Conservation (phyloP, 2,888 invertebrate species). For the Ditula angustiorana region DNA sequence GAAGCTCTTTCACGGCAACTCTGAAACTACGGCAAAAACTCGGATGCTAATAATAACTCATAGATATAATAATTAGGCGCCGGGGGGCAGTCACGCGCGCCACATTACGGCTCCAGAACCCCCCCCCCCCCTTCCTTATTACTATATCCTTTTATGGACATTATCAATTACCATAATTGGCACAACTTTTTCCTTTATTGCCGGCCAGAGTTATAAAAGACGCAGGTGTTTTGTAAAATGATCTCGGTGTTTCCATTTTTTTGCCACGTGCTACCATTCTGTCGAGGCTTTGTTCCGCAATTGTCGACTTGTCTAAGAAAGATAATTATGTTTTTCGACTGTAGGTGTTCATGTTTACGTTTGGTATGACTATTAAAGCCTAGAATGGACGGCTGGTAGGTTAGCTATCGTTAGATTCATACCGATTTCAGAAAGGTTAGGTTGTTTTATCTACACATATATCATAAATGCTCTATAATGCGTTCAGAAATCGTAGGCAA, state of each 20-base stretch:
- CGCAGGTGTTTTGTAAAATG: constrained; percentile 40
- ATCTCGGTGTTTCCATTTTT: constrained; percentile 34
- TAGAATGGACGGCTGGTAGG: no score
- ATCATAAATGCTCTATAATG: no score
- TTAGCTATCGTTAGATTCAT: no score
- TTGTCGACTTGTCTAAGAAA: no score
- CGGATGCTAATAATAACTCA: constrained; percentile 27
- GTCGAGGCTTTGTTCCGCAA: no score
- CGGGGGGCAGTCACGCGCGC: constrained; percentile 47
- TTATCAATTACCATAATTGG: constrained; percentile 47
- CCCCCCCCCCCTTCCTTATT: constrained; percentile 32
- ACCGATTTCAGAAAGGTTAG: no score
- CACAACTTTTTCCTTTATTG: constrained; percentile 43
- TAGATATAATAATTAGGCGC: constrained; percentile 45
- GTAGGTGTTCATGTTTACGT: no score
- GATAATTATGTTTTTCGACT: no score
- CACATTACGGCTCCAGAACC: constrained; percentile 45
- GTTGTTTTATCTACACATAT: no score
- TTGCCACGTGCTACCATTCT: constrained; percentile 15
- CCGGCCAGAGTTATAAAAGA: constrained; percentile 36
- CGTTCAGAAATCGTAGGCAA: no score
- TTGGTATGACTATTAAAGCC: no score
- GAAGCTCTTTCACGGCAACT: not conserved
- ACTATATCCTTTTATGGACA: constrained; percentile 44
- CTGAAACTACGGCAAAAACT: not conserved